These are phyloP conservation scores for Catalaphyllia jardinei DNA, from an alignment of 64 coral and sea anemone species.

Conservation along the genomic window DNA sequence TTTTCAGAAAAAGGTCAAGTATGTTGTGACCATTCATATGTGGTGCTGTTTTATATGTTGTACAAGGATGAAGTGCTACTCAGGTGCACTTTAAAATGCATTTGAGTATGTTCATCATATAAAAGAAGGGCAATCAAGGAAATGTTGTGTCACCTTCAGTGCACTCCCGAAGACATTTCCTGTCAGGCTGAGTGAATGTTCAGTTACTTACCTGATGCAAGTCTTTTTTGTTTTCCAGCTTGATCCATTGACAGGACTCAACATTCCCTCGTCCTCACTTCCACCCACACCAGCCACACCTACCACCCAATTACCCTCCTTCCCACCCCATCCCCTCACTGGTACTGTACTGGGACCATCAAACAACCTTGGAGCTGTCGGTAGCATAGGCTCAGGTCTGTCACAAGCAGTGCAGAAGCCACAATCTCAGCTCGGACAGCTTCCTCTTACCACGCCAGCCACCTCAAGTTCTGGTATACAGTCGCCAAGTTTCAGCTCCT, in stretches of 20 bases:
- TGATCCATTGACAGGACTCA: slow-evolving; percentile 86
- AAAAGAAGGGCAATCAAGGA: too few species aligned
- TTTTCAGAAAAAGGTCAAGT: too few species aligned
- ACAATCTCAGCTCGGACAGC: slow-evolving; percentile 72
- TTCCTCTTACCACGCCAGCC: slow-evolving; percentile 57
- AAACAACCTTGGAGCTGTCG: slow-evolving; percentile 74
- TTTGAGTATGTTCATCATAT: too few species aligned
- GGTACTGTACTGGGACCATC: slow-evolving; percentile 58
- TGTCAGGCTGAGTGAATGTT: too few species aligned
- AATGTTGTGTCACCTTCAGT: too few species aligned
- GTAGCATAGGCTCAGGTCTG: slow-evolving; percentile 79
- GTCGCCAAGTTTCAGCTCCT: slow-evolving; percentile 66
- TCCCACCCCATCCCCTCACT: slow-evolving; percentile 89
- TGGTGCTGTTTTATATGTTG: too few species aligned
- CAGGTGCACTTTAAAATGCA: too few species aligned
- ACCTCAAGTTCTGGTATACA: slow-evolving; percentile 67
- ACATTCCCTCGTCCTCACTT: slow-evolving; percentile 69
- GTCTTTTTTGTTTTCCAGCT: slow-evolving; percentile 16
- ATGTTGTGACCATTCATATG: too few species aligned
- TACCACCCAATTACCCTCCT: slow-evolving; percentile 85
- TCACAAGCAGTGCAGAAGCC: slow-evolving; percentile 80
- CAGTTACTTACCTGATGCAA: background rate
- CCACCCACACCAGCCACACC: slow-evolving; percentile 75
- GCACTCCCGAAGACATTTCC: too few species aligned
- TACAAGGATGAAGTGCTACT: too few species aligned